phyloP scores from a whole-genome alignment of 2,113 vertebrate genomes.

The Rhinopithecus roxellana region DNA sequence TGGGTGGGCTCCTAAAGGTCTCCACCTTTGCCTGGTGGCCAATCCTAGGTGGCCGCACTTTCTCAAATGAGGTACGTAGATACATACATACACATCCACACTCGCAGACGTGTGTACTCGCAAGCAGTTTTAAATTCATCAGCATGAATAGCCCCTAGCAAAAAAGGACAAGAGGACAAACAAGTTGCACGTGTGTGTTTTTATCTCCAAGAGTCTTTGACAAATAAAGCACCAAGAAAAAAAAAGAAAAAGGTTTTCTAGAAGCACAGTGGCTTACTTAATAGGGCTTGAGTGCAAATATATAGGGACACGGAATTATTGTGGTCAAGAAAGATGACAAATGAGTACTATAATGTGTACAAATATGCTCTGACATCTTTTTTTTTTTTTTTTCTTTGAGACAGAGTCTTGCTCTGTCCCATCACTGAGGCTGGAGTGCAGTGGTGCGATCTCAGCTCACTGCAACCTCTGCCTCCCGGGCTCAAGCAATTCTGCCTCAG shows the following conservation, averaged over 20 bases:
- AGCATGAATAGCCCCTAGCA: not conserved
- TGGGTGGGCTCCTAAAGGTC: not conserved
- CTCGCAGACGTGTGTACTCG: not conserved
- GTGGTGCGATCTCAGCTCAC: too few species aligned
- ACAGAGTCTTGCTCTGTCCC: too few species aligned
- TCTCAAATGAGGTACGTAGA: not conserved
- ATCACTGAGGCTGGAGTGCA: too few species aligned
- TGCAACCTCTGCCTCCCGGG: too few species aligned
- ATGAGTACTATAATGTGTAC: not conserved
- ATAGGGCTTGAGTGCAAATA: not conserved
- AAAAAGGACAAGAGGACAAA: not conserved
- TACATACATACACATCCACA: not conserved
- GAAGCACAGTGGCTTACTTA: not conserved
- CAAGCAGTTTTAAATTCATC: not conserved
- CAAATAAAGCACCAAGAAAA: not conserved
- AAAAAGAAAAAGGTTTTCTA: not conserved
- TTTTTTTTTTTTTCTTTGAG: too few species aligned
- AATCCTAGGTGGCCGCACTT: not conserved
- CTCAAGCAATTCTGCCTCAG: too few species aligned
- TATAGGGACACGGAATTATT: not conserved
- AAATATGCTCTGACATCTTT: too few species aligned
- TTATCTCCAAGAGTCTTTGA: conserved; percentile 41
- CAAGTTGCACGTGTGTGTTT: conserved; percentile 21
- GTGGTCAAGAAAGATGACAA: not conserved
- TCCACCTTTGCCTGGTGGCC: not conserved